These are phyloP conservation scores for Peromyscus leucopus DNA, from an alignment of 2,113 vertebrate genomes.

Conservation along the genomic window DNA sequence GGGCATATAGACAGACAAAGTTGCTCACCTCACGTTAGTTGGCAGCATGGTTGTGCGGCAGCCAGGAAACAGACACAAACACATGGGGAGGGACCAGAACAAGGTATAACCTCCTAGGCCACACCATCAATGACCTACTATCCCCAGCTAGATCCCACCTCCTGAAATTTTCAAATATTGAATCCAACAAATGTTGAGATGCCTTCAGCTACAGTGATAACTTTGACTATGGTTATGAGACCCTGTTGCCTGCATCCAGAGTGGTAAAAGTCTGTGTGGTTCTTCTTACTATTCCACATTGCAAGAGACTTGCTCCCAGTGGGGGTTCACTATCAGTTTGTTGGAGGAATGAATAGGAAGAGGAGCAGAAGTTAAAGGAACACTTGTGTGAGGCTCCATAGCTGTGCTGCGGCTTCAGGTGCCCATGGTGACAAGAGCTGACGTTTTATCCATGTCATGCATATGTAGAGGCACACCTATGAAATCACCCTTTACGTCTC, in stretches of 20 bases:
- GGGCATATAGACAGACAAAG: neutral
- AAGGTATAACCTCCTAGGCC: neutral
- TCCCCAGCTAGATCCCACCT: neutral
- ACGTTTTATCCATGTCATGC: neutral
- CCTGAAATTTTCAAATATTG: neutral
- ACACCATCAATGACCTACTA: neutral
- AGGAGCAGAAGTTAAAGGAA: neutral
- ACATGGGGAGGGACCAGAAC: neutral
- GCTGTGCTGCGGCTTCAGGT: neutral
- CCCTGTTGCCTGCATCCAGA: neutral
- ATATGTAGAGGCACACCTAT: neutral
- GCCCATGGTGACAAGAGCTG: neutral
- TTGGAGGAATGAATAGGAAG: neutral
- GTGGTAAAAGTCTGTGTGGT: neutral
- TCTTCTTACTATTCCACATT: neutral
- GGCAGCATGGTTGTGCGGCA: neutral
- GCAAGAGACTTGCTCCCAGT: conserved; percentile 38
- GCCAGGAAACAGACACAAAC: neutral
- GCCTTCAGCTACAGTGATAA: neutral
- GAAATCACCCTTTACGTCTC: neutral
- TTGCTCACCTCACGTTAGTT: neutral
- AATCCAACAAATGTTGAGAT: neutral
- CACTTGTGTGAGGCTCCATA: neutral
- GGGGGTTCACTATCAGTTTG: neutral
- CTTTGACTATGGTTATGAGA: neutral